phyloP scores from a whole-genome alignment of 2,888 invertebrate genomes.

The Macaria liturata region DNA sequence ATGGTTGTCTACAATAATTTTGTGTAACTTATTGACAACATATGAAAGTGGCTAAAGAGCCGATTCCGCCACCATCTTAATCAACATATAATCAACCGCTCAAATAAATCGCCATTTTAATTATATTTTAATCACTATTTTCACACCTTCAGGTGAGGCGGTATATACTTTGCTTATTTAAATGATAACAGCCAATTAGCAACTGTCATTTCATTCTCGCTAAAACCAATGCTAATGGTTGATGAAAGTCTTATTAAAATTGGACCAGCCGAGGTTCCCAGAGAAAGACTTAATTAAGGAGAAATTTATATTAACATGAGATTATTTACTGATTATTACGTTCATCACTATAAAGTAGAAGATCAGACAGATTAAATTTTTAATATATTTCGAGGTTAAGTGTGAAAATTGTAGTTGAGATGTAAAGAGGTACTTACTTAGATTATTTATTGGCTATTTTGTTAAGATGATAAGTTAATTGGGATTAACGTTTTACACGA shows the following conservation, averaged over 20 bases:
- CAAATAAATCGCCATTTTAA: slow-evolving; percentile 8
- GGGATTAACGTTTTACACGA: slow-evolving; percentile 3
- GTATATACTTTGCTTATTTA: slow-evolving; percentile 8
- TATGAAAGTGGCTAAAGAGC: background rate
- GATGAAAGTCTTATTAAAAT: slow-evolving; percentile 12
- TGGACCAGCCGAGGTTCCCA: slow-evolving; percentile 5
- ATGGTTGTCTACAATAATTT: too few species aligned
- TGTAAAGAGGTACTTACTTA: slow-evolving; percentile 4
- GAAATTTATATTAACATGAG: slow-evolving; percentile 5
- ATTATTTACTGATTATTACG: slow-evolving; percentile 5
- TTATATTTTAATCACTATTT: slow-evolving; percentile 4
- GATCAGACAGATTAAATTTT: slow-evolving; percentile 4
- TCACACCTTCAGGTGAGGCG: slow-evolving; percentile 1
- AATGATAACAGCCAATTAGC: slow-evolving; percentile 3
- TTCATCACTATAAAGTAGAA: slow-evolving; percentile 3
- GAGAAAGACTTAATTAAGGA: slow-evolving; percentile 7
- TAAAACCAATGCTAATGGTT: slow-evolving; percentile 4
- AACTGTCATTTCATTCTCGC: slow-evolving; percentile 2
- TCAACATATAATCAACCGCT: background rate
- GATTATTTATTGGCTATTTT: slow-evolving; percentile 4
- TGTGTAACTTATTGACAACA: background rate
- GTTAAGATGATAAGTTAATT: slow-evolving; percentile 2
- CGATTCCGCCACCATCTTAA: background rate
- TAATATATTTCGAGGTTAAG: background rate
- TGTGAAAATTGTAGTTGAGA: background rate